These are phyloP conservation scores for Fragum sueziense DNA, from an alignment of 2,888 invertebrate species.

Conservation along the genomic window DNA sequence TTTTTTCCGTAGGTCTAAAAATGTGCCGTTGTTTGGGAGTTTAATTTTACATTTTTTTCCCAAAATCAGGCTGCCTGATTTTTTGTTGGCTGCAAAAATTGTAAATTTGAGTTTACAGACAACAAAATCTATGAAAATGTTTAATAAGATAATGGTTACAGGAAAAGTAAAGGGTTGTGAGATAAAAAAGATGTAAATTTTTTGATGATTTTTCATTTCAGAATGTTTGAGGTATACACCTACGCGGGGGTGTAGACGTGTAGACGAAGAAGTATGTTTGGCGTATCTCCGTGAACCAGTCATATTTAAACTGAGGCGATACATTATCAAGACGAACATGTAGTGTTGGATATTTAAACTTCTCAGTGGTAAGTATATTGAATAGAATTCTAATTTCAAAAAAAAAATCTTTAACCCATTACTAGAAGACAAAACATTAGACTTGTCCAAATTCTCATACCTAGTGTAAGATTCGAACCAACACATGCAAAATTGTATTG, in stretches of 20 bases:
- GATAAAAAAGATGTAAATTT: not conserved
- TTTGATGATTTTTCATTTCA: not conserved
- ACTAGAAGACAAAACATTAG: too few relatives aligned
- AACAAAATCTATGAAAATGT: not conserved
- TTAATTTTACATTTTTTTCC: not conserved
- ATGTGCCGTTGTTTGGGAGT: not conserved
- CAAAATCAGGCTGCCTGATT: not conserved
- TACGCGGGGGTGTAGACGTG: not conserved
- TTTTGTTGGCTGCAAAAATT: not conserved
- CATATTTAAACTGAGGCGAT: too few relatives aligned
- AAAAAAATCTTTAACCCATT: too few relatives aligned
- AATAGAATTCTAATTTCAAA: too few relatives aligned
- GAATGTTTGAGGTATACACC: not conserved
- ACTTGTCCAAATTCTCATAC: too few relatives aligned
- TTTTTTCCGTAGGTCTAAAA: not conserved
- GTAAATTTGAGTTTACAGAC: not conserved
- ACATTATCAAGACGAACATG: too few relatives aligned
- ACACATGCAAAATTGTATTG: too few relatives aligned
- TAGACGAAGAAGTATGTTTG: too few relatives aligned
- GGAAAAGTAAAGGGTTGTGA: not conserved
- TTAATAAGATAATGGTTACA: not conserved
- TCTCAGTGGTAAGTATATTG: too few relatives aligned
- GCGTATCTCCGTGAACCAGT: too few relatives aligned
- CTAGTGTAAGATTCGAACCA: too few relatives aligned
- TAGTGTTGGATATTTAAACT: too few relatives aligned